Evolutionary conservation across 2,113 vertebrate species (phyloP), one percentile per base, ranked within the genome.

Genomic region (Antigone vipio): DNA sequence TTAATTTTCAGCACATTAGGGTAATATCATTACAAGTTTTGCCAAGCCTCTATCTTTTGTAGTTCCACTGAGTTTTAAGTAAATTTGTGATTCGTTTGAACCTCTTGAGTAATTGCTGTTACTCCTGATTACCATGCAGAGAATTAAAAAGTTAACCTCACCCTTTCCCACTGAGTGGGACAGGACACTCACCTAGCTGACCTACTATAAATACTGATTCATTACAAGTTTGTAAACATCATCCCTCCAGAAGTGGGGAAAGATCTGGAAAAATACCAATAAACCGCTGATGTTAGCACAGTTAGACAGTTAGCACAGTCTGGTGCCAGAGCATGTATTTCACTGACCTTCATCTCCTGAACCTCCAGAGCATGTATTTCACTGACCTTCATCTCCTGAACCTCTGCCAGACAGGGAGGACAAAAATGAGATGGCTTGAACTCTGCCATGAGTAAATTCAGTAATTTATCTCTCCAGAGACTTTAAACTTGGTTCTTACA

Each of bases 351-450:
- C 92, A 95, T 72, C 77, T 91, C 73, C 69, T 92, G 86, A 95
- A 91, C 34, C 64, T 81, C 56, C 38, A 38, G 38, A 38, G 38
- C 38, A 67, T 71, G 26, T 52, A 71, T 58, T 82, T 80, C 82
- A 86, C 64, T 81, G 89, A 92, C 94, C 91, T 93, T 95, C 92
- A 95, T 72, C 77, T 91, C 73, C 69, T 92, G 86, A 95, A 91
- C 34, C 64, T 81, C 56, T 95, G 87, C 87, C 91, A 94, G 80
- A 64, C 47, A 71, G 20, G 1, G 44, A 78, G 69, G 63, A 63
- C 50, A 63, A 85, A 95, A 95, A 72, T 27, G 29, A 89, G 94
- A 81, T 64, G 21, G 80, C 40, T 87, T 80, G 47, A 92, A 89
- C 77, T 87, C 81, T 63, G 73, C 66, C 45, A 38, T 52, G n/a